Evolutionary conservation across 2,113 vertebrate species (phyloP).

Genomic region (Junco hyemalis): DNA sequence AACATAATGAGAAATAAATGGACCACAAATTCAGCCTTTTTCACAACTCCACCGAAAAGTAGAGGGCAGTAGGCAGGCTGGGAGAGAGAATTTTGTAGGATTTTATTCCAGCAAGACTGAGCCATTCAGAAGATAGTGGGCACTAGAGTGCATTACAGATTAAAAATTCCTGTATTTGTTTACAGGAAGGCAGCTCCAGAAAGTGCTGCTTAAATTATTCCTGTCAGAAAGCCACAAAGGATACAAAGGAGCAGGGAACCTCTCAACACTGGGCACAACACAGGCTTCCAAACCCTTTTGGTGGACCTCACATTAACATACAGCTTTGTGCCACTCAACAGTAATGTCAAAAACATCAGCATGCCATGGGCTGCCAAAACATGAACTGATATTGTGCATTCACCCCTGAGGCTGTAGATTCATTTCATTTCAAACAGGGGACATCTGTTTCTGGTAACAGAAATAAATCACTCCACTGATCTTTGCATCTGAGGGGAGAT

Average conservation of each 20-base stretch:
- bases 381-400: neutral
- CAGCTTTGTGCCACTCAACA: neutral
- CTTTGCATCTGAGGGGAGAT: neutral
- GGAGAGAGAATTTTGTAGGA: neutral
- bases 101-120: neutral
- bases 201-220: neutral
- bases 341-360: neutral
- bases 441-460: slow-evolving; percentile 21
- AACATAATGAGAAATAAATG: neutral
- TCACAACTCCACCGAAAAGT: fast-evolving
- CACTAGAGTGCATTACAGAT: neutral
- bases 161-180: neutral
- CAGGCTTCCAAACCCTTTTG: neutral
- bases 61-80: neutral
- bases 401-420: neutral
- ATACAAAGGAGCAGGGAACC: neutral
- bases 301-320: neutral
- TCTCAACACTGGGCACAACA: neutral
- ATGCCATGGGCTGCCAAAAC: neutral
- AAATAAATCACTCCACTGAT: neutral
- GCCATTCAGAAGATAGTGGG: neutral
- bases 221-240: neutral
- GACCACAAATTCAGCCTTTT: neutral
- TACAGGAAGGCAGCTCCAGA: neutral
- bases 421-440: neutral